Evolutionary conservation across 2,888 invertebrate genomes (phyloP), one percentile per base, ranked within the genome.

Genomic region (Lumbricus terrestris): DNA sequence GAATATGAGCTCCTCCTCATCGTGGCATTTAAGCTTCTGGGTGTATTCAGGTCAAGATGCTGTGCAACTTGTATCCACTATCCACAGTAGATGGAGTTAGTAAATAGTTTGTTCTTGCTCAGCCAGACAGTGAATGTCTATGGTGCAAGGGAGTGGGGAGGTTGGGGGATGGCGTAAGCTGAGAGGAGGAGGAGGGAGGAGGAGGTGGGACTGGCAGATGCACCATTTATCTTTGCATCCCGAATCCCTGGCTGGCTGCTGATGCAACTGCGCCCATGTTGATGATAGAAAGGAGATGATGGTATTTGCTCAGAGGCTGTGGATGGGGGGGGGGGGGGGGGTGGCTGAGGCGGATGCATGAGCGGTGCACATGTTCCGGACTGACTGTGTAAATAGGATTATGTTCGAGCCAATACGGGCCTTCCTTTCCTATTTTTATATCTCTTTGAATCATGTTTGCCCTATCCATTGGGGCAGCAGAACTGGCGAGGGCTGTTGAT

Each of bases 251-350:
- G 29, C n/a, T 69, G n/a, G 69, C 69, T 29, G 69, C 69, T 69
- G 69, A 69, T 69, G 69, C 69, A 69, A 69, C 69, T 69, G 69
- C 69, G 11, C n/a, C 69, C 69, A 69, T n/a, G n/a, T 69, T 69
- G 69, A 69, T 69, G 69, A 69, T 69, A n/a, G 69, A n/a, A 69
- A n/a, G n/a, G n/a, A 69, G 69, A 69, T 69, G 69, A 69, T 69
- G 69, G 69, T 69, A 11, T 69, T 69, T 69, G 69, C 69, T 69
- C n/a, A 23, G 69, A 29, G 29, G 69, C 16, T 29, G 69, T 16
- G n/a, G n/a, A 69, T n/a, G 29, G 29, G 69, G 69, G 18, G 5
- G 47, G n/a, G n/a, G n/a, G n/a, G n/a, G n/a, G n/a, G n/a, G n/a
- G n/a, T n/a, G n/a, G n/a, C n/a, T n/a, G n/a, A n/a, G n/a, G n/a